Evolutionary conservation across 2,797 vertebrate genomes (phyloP).

Genomic region (Molothrus ater): DNA sequence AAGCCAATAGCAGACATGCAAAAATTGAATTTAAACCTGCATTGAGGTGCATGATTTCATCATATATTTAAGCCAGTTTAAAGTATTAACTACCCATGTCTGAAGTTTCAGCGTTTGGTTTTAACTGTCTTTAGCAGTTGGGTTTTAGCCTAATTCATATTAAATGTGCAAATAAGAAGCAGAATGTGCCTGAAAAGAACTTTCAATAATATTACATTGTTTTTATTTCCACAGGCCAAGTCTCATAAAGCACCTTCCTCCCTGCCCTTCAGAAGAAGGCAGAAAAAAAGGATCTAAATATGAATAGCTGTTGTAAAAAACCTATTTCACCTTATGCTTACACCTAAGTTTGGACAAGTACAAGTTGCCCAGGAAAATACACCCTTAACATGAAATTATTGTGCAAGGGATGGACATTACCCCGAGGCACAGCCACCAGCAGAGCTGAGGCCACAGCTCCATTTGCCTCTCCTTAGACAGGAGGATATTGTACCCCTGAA

Average conservation of each 20-base stretch:
- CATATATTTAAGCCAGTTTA: background rate
- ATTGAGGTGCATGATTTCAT: background rate
- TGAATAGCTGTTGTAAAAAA: background rate
- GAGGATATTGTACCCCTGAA: background rate
- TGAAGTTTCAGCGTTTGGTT: background rate
- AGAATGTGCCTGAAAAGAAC: background rate
- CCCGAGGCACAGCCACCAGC: background rate
- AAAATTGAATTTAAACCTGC: background rate
- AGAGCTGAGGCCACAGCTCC: background rate
- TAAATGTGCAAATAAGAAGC: background rate
- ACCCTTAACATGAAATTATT: slow-evolving; percentile 21
- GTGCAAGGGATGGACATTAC: background rate
- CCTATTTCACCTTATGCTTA: background rate
- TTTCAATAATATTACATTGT: background rate
- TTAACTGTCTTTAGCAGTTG: background rate
- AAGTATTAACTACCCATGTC: background rate
- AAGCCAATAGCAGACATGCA: background rate
- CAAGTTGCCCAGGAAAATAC: background rate
- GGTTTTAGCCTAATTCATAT: background rate
- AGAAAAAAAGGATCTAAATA: background rate
- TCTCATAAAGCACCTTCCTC: background rate
- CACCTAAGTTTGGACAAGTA: background rate
- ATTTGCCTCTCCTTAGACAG: background rate
- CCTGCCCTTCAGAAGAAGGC: background rate
- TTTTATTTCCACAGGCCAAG: background rate